These are phyloP conservation scores for Whitmania pigra DNA, from an alignment of 1,140 invertebrate genomes.

Conservation along the genomic window DNA sequence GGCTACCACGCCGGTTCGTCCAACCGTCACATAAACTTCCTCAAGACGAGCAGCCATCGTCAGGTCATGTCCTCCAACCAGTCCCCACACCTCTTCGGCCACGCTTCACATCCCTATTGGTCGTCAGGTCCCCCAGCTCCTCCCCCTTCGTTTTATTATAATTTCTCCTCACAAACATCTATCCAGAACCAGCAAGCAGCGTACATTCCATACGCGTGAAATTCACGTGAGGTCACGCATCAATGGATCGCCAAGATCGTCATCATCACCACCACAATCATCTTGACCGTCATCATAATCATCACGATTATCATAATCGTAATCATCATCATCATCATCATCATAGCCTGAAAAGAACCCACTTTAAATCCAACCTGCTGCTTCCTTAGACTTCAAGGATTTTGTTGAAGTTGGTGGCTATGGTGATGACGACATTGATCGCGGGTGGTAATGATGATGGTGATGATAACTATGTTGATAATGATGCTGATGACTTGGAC, in stretches of 20 bases:
- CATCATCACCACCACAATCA: background rate
- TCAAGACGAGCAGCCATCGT: conserved; percentile 1
- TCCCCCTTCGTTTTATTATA: conserved; percentile 17
- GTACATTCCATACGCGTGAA: conserved; percentile 9
- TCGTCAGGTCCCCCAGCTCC: background rate
- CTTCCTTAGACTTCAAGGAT: too few relatives aligned
- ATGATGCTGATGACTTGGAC: background rate
- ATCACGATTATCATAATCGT: too few relatives aligned
- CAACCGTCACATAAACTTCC: conserved; percentile 21
- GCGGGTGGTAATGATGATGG: conserved; percentile 1
- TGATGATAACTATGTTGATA: conserved; percentile 1
- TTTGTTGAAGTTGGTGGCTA: background rate
- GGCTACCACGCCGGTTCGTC: conserved; percentile 19
- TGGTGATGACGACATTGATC: background rate
- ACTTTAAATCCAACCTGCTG: too few relatives aligned
- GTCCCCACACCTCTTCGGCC: conserved; percentile 20
- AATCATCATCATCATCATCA: too few relatives aligned
- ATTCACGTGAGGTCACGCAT: too few relatives aligned
- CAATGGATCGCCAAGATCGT: too few relatives aligned
- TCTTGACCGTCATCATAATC: too few relatives aligned
- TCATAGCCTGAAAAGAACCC: too few relatives aligned
- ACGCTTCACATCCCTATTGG: conserved; percentile 16
- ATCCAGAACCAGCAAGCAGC: conserved; percentile 11
- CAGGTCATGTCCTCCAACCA: conserved; percentile 6
- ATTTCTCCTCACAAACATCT: conserved; percentile 12